Conservation (phyloP, 2,113 vertebrate species). For the Neolamprologus variostigma region DNA sequence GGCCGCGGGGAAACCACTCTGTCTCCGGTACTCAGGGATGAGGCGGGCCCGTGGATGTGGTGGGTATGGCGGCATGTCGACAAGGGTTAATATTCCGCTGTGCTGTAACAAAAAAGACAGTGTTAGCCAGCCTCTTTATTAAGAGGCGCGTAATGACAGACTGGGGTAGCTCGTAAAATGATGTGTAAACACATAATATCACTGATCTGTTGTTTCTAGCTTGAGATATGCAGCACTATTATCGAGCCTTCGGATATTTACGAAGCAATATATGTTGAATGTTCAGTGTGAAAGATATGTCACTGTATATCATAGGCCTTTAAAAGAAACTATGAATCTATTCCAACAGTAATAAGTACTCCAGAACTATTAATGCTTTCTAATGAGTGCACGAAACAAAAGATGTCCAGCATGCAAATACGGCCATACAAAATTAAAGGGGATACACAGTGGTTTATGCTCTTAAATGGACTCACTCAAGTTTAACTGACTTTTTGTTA, state of each 20-base stretch:
- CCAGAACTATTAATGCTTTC: neutral
- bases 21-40: neutral
- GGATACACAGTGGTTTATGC: neutral
- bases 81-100: neutral
- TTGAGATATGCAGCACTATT: neutral
- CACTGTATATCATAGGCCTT: neutral
- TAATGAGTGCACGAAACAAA: neutral
- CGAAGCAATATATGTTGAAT: neutral
- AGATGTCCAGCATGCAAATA: neutral
- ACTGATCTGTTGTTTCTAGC: neutral
- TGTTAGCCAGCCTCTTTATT: neutral
- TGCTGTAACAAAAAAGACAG: neutral
- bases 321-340: neutral
- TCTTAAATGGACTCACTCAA: neutral
- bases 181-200: neutral
- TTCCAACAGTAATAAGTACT: neutral
- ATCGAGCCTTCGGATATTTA: neutral
- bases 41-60: neutral
- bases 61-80: neutral
- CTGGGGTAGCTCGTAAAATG: neutral
- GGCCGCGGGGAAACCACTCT: neutral
- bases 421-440: neutral
- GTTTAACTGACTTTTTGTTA: neutral
- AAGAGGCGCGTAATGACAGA: neutral
- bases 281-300: neutral